Conservation (phyloP, 37 sponge, comb jelly and placozoan genomes). For the Hexactinellida sp. region DNA sequence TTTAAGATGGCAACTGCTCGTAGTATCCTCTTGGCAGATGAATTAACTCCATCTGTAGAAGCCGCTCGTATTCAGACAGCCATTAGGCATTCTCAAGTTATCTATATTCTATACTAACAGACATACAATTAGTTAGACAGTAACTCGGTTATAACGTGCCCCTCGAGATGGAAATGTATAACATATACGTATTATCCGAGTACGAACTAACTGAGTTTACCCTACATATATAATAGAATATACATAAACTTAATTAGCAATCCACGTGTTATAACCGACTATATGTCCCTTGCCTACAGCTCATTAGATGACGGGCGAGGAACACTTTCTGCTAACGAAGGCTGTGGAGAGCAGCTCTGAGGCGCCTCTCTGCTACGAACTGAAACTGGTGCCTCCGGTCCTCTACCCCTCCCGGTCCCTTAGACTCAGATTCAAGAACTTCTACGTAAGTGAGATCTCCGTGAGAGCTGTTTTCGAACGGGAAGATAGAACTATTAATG, state of each 20-base stretch:
- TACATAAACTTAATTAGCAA: too few relatives aligned
- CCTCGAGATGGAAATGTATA: too few relatives aligned
- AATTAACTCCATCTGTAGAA: not conserved
- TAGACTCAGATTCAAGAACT: not conserved
- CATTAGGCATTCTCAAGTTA: too few relatives aligned
- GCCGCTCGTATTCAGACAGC: not conserved
- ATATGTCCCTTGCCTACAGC: too few relatives aligned
- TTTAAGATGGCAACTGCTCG: too few relatives aligned
- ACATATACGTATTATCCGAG: too few relatives aligned
- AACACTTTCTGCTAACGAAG: not conserved
- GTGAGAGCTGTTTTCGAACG: not conserved
- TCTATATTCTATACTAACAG: too few relatives aligned
- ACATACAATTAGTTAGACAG: too few relatives aligned
- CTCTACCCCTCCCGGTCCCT: not conserved
- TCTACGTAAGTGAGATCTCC: not conserved
- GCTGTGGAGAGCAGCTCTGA: not conserved
- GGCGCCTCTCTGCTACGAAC: slow-evolving; percentile 12
- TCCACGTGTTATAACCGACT: too few relatives aligned
- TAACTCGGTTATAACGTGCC: too few relatives aligned
- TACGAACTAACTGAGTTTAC: too few relatives aligned
- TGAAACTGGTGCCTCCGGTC: not conserved
- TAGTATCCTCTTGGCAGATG: not conserved
- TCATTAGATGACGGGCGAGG: not conserved
- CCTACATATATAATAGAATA: too few relatives aligned
- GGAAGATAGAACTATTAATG: not conserved